Conservation (phyloP, 2,113 vertebrate genomes). For the Nettapus auritus region DNA sequence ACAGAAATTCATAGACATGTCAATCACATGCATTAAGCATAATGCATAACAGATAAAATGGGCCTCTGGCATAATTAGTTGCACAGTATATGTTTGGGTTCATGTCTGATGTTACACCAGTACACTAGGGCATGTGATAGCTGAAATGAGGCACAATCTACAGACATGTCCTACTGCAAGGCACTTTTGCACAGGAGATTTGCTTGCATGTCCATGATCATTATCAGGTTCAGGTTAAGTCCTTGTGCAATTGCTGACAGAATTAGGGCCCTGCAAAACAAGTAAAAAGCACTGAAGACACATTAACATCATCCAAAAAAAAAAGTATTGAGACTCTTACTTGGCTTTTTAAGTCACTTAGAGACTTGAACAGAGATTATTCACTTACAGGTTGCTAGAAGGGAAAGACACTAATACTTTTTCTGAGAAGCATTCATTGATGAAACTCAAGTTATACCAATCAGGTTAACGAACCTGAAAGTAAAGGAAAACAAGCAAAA, state of each 20-base stretch:
- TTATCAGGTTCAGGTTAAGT: neutral
- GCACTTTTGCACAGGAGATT: neutral
- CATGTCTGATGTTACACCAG: neutral
- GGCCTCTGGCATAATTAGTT: neutral
- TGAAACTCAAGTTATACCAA: neutral
- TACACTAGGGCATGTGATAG: neutral
- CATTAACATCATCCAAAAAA: neutral
- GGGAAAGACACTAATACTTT: neutral
- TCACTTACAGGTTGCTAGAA: neutral
- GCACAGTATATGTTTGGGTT: fast-evolving
- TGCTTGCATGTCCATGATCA: fast-evolving
- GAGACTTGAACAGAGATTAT: neutral
- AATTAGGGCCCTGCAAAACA: neutral
- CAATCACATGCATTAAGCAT: neutral
- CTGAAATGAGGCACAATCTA: neutral
- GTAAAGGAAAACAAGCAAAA: neutral
- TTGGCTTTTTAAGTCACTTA: neutral
- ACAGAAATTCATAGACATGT: neutral
- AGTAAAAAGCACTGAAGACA: neutral
- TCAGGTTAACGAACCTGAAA: neutral
- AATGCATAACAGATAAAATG: fast-evolving
- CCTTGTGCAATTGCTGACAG: neutral
- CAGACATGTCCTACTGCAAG: neutral
- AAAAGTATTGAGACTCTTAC: neutral
- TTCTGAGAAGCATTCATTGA: neutral